A percentile compares a stretch with the other conserved stretches of the same genome.
phyloP scores from a whole-genome alignment of 2,888 invertebrate genomes.

The Hypselothyrea guttata region DNA sequence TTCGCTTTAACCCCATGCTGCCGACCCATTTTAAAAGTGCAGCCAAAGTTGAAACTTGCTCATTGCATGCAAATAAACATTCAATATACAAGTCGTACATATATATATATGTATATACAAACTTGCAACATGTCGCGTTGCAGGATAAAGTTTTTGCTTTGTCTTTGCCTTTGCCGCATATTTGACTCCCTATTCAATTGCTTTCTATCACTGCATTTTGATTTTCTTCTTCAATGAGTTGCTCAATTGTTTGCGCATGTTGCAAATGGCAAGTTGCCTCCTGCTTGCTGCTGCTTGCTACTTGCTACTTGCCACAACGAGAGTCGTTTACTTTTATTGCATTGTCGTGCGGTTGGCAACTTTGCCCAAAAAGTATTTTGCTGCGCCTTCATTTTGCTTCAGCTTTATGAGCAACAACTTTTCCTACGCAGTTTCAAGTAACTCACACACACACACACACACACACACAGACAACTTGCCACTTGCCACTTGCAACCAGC shows the following conservation, averaged over 20 bases:
- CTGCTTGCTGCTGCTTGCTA: constrained; percentile 33
- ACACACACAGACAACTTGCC: constrained; percentile 12
- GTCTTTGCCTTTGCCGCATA: constrained; percentile 6
- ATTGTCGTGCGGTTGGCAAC: constrained; percentile 66
- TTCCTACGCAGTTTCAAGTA: constrained; percentile 21
- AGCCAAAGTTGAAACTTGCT: constrained; percentile 44
- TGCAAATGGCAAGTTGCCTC: constrained; percentile 33
- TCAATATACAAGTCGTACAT: constrained; percentile 56
- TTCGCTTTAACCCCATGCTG: constrained; percentile 68
- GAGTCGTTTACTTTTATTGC: constrained; percentile 66
- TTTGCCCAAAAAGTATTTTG: constrained; percentile 40
- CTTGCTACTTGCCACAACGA: constrained; percentile 21
- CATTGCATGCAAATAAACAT: constrained; percentile 73
- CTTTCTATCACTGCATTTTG: constrained; percentile 74
- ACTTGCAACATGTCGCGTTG: constrained; percentile 50
- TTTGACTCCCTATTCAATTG: constrained; percentile 49
- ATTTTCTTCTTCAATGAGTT: constrained; percentile 72
- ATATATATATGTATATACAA: constrained; percentile 8
- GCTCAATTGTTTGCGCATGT: constrained; percentile 73
- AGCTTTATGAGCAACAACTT: constrained; percentile 22
- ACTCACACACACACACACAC: constrained; percentile 10
- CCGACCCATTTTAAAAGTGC: constrained; percentile 42
- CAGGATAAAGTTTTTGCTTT: constrained; percentile 51
- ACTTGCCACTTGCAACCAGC: constrained; percentile 23
- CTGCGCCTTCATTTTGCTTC: constrained; percentile 47